phyloP scores from a whole-genome alignment of 1,140 invertebrate genomes.

The Mycetomoellerius zeteki region DNA sequence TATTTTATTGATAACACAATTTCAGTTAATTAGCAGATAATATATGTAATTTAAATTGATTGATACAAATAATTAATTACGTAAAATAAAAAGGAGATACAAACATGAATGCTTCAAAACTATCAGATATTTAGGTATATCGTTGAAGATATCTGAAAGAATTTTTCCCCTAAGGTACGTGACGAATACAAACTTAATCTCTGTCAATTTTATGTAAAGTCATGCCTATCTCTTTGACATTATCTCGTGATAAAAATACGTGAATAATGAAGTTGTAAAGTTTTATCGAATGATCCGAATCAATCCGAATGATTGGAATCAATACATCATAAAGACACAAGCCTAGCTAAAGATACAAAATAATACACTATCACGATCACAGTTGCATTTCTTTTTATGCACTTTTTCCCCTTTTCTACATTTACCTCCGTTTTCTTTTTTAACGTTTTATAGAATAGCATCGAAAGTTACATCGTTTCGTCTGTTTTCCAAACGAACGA shows the following conservation, averaged over 20 bases:
- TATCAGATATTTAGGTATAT: not conserved
- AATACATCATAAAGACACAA: not conserved
- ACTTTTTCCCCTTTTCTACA: not conserved
- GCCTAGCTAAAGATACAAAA: not conserved
- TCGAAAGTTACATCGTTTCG: slow-evolving; percentile 24
- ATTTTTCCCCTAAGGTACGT: not conserved
- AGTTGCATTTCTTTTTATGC: not conserved
- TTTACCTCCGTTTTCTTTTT: not conserved
- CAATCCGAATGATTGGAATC: no score
- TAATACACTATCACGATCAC: not conserved
- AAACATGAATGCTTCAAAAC: not conserved
- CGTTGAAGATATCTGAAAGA: not conserved
- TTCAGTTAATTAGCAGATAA: not conserved
- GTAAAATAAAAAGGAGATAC: not conserved
- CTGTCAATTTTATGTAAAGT: slow-evolving; percentile 20
- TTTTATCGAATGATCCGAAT: slow-evolving; percentile 13
- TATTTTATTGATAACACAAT: not conserved
- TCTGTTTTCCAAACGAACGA: not conserved
- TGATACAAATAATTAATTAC: not conserved
- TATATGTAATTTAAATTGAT: not conserved
- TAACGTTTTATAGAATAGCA: not conserved
- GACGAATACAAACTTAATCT: slow-evolving; percentile 11
- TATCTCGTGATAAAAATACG: not conserved
- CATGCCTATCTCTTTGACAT: not conserved
- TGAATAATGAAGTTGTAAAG: slow-evolving; percentile 33